Evolutionary conservation across 37 sponge, comb jelly and placozoan species (phyloP), one percentile per base, ranked within the genome.

Genomic region (Eunapius fragilis): DNA sequence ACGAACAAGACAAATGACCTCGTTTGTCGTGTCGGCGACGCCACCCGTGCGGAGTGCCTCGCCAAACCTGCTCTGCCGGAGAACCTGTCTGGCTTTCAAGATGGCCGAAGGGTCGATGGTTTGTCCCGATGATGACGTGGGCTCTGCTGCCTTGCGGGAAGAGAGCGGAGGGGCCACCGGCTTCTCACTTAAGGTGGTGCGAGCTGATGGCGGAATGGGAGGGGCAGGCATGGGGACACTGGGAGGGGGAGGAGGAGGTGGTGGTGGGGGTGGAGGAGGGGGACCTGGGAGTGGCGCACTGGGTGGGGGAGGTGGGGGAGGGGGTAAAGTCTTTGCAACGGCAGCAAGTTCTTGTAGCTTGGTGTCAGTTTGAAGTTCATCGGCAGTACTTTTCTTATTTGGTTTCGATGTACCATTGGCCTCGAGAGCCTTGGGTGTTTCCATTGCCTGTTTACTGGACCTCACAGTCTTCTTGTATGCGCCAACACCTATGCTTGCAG

Each of bases 251-350:
- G 77, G 69, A 0, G 88, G 88, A 9, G 88, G 88, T 9, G 80
- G 87, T 31, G 88, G 82, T 17, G 88, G 86, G 2, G 86, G 86
- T 30, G 78, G 41, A 34, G n/a, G n/a, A n/a, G n/a, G n/a, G n/a
- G 69, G 69, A 31, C 70, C 47, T 7, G 78, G 86, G 12, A 38
- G 68, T 17, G 50, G 80, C 24, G 73, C 32, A 11, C 77, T 75
- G 2, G 76, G 76, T 23, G 58, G 47, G 34, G 71, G 23, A 24
- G 32, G 32, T 24, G 77, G 48, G 12, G 74, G 48, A 19, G 74
- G 67, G 31, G 58, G 80, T 2, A 77, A 32, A 27, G 47, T 36
- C 71, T 37, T 23, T 32, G 69, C 71, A 7, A n/a, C 25, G 6
- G 28, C 72, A 27, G 81, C 69, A 14, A 80, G 31, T 19, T 30